Evolutionary conservation across 2,797 vertebrate species (phyloP), one percentile per base, ranked within the genome.

Genomic region (Naso thynnoides): DNA sequence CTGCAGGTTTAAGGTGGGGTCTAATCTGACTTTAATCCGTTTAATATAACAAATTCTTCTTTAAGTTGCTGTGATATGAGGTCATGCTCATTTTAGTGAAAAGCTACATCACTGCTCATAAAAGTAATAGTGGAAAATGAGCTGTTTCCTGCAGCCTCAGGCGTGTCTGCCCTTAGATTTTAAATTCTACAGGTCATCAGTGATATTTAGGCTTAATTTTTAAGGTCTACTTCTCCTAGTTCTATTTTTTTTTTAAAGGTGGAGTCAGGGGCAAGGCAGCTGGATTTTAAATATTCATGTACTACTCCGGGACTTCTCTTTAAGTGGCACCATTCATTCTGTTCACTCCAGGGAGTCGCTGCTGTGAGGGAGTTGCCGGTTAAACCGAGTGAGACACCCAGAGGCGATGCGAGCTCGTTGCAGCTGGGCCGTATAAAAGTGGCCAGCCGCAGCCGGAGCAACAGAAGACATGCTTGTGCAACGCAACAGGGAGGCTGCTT

Each of bases 371-470:
- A 76, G 45, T 57, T 1, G 18, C 9, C 44, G 64, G n/a, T 47
- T 61, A 44, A 19, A 41, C 19, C n/a, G 31, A 60, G 53, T 49
- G 87, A 84, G 86, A 85, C 90, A 61, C 86, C 89, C 80, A 86
- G 72, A 87, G 88, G 88, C 45, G 7, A 33, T 3, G 54, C 4
- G 45, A 48, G 70, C 68, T 0, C 27, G 0, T 27, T 82, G 82
- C 89, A 90, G 81, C 62, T 38, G 61, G 2, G 10, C 19, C 5
- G 27, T 90, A 90, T 92, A 92, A 89, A 92, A 87, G 60, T 67
- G 78, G 65, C 26, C 42, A 36, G 64, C 33, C 0, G 0, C 71
- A 26, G 48, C 8, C 23, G 3, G 50, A 55, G 45, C 1, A 23
- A 69, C 68, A 74, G 66, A 82, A 57, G 47, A 71, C 73, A 23